Evolutionary conservation across 2,888 invertebrate genomes (phyloP), one percentile per base, ranked within the genome.

Genomic region (Entomobrya proxima): DNA sequence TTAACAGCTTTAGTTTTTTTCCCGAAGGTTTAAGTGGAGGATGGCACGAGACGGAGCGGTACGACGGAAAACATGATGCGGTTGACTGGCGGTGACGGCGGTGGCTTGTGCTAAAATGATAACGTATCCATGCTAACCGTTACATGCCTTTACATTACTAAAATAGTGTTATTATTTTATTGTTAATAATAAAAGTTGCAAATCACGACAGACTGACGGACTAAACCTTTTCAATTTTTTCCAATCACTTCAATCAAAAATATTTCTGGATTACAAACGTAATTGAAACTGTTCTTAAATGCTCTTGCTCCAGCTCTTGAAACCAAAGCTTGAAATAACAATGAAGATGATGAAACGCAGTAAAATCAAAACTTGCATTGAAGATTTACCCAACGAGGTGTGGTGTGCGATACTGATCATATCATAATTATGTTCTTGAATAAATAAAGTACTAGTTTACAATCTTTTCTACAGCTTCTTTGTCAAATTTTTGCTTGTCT

Each of bases 381-480:
- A 69, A 3, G 80, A 80, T 30, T 40, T 80, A n/a, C 80, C 80
- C 0, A 80, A 80, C 18, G 80, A 80, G 72, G 80, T 80, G 69
- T 2, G n/a, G n/a, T n/a, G 24, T 11, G 3, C 40, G 11, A 7
- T 5, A 5, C 9, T 50, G 50, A n/a, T 9, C 50, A 6, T 76
- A 40, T 37, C 18, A 35, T 76, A 21, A 52, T 32, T 52, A 35
- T 5, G 24, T 58, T 58, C 7, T 7, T 24, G n/a, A 5, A n/a
- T 24, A 21, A 7, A 21, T 55, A 55, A 9, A 9, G 2, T 21
- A 15, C 21, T n/a, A 4, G 4, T 2, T 21, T 13, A 11, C 37
- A 35, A 1, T 55, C 35, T 44, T 61, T 58, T 58, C 13, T 35
- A 1, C 21, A 78, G 79, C 67, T 79, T 24, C 55, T 79, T 9